phyloP scores from a whole-genome alignment of 1,140 invertebrate species.

The Reticulitermes speratus region DNA sequence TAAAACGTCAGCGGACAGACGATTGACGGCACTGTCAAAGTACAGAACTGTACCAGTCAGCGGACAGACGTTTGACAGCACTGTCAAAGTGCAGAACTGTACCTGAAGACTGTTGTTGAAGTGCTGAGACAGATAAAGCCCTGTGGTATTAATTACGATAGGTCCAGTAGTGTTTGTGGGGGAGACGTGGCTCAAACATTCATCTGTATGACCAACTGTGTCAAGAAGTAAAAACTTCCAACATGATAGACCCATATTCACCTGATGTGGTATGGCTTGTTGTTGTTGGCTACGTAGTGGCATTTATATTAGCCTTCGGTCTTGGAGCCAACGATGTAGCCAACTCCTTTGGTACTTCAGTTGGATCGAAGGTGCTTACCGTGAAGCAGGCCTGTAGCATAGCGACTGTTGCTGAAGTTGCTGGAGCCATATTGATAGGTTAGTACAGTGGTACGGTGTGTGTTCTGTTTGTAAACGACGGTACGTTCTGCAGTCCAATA shows the following conservation, averaged over 20 bases:
- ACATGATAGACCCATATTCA: constrained; percentile 64
- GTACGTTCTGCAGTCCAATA: not conserved
- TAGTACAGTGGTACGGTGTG: constrained; percentile 48
- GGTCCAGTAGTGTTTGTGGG: no score
- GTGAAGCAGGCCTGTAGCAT: constrained; percentile 90
- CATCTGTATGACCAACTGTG: no score
- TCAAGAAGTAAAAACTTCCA: not conserved
- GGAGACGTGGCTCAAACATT: no score
- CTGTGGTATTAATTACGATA: no score
- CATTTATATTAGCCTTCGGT: constrained; percentile 93
- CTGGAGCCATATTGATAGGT: constrained; percentile 85
- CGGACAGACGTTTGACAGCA: no score
- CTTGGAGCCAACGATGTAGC: constrained; percentile 99
- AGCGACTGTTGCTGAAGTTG: constrained; percentile 93
- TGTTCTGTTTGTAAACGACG: not conserved
- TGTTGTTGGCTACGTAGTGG: constrained; percentile 87
- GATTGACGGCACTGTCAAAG: no score
- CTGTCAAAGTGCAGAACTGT: no score
- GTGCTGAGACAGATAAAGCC: no score
- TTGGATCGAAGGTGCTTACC: constrained; percentile 92
- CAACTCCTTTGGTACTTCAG: constrained; percentile 97
- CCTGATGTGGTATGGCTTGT: constrained; percentile 79
- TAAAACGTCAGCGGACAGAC: no score
- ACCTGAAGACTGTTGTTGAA: no score
- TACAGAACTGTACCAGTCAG: no score